A percentile compares a stretch with the other conserved stretches of the same genome.
phyloP scores from a whole-genome alignment of 1,140 invertebrate genomes.

The Archegozetes longisetosus region DNA sequence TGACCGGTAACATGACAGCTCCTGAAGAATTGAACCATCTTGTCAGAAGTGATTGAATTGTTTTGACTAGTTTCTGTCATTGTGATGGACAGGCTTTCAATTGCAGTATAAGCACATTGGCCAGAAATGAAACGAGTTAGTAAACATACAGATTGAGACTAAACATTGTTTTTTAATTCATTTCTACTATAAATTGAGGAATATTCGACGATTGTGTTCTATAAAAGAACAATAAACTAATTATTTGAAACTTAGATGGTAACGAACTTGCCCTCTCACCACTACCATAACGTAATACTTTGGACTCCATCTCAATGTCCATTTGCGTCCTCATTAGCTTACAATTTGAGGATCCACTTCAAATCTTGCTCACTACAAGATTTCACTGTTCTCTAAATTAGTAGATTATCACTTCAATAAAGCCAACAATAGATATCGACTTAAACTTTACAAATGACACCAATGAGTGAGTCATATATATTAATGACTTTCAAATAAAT shows the following conservation, averaged over 20 bases:
- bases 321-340: constrained; percentile 30
- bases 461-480: constrained; percentile 24
- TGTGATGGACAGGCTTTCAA: background rate
- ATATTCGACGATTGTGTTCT: background rate
- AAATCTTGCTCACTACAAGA: constrained; percentile 7
- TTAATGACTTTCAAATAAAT: constrained; percentile 30
- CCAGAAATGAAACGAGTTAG: background rate
- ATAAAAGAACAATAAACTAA: background rate
- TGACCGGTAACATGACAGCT: background rate
- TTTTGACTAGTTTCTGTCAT: background rate
- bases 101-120: background rate
- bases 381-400: constrained; percentile 23
- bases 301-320: constrained; percentile 31
- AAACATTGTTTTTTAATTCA: background rate
- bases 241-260: background rate
- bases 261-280: constrained; percentile 24
- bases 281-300: constrained; percentile 32
- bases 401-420: constrained; percentile 26
- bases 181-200: background rate
- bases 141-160: no score
- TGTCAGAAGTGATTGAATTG: background rate
- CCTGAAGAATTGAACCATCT: background rate
- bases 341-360: constrained; percentile 27
- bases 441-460: constrained; percentile 28
- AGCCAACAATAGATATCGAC: constrained; percentile 30